A percentile compares a stretch with the other conserved stretches of the same genome.
Evolutionary conservation across 2,113 vertebrate species (phyloP).

Genomic region (Agapornis roseicollis): DNA sequence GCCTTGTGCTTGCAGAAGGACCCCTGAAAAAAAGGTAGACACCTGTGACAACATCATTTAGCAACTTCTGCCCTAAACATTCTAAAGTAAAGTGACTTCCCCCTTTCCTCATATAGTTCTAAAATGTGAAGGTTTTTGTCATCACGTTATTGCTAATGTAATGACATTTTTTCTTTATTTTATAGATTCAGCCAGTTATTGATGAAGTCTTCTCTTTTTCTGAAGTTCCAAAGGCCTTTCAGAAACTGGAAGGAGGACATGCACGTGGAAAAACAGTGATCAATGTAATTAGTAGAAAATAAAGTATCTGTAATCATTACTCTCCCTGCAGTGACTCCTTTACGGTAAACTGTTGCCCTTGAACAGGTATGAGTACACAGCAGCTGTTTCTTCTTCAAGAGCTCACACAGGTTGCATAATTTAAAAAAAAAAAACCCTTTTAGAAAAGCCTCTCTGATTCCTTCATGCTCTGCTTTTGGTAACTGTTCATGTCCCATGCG

Average conservation of each 20-base stretch:
- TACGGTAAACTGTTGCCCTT: not conserved
- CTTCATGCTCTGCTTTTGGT: not conserved
- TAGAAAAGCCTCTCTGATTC: not conserved
- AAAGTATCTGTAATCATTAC: not conserved
- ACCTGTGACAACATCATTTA: not conserved
- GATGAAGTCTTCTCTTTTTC: slow-evolving; percentile 88
- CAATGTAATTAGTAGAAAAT: slow-evolving; percentile 69
- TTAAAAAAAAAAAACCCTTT: not conserved
- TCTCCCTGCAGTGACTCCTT: not conserved
- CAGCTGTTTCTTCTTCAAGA: not conserved
- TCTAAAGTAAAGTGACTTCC: not conserved
- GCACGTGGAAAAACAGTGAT: slow-evolving; percentile 94
- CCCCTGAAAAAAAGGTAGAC: not conserved
- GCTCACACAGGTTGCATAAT: not conserved
- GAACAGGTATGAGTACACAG: not conserved
- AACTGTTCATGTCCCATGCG: not conserved
- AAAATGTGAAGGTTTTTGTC: not conserved
- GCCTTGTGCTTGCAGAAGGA: not conserved
- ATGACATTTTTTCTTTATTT: slow-evolving; percentile 30
- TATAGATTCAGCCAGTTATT: slow-evolving; percentile 89
- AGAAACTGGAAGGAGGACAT: slow-evolving; percentile 90
- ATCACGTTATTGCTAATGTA: not conserved
- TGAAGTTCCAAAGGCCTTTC: slow-evolving; percentile 88
- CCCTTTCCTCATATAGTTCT: not conserved
- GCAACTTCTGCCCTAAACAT: not conserved